A percentile compares a stretch with the other conserved stretches of the same genome.
Conservation (phyloP, 2,113 vertebrate species). For the Ariopsis seemanni region DNA sequence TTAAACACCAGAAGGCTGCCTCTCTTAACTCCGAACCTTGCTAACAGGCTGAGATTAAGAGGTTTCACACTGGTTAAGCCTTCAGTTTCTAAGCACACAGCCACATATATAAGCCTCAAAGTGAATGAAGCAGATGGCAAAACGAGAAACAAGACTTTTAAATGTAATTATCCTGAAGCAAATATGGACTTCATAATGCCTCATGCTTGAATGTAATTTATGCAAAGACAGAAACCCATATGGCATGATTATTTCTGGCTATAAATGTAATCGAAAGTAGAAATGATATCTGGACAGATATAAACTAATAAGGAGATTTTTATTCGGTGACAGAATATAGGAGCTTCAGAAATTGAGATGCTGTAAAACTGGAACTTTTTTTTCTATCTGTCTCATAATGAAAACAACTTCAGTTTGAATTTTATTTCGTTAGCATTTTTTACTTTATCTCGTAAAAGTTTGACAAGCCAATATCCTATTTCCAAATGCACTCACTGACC, state of each 20-base stretch:
- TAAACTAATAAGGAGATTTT: slow-evolving; percentile 25
- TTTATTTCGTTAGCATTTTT: background rate
- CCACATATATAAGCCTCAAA: background rate
- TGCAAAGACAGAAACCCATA: background rate
- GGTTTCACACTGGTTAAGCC: background rate
- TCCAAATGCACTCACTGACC: background rate
- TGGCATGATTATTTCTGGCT: slow-evolving; percentile 45
- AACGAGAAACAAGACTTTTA: background rate
- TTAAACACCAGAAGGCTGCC: background rate
- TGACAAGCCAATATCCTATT: background rate
- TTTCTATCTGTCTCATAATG: background rate
- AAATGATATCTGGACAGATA: slow-evolving; percentile 37
- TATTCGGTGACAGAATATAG: background rate
- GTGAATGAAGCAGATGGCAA: slow-evolving; percentile 3
- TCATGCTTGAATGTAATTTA: background rate
- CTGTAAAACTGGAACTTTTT: background rate
- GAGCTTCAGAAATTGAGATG: background rate
- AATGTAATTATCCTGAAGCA: background rate
- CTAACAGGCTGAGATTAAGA: background rate
- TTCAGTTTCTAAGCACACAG: background rate
- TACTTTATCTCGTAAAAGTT: background rate
- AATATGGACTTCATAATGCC: background rate
- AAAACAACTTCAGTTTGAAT: background rate
- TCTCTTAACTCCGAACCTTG: background rate
- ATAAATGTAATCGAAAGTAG: slow-evolving; percentile 58